Percentiles rank a stretch among this genome's conserved stretches.
Evolutionary conservation across 2,113 vertebrate species (phyloP).

Genomic region (Aphyosemion australe): DNA sequence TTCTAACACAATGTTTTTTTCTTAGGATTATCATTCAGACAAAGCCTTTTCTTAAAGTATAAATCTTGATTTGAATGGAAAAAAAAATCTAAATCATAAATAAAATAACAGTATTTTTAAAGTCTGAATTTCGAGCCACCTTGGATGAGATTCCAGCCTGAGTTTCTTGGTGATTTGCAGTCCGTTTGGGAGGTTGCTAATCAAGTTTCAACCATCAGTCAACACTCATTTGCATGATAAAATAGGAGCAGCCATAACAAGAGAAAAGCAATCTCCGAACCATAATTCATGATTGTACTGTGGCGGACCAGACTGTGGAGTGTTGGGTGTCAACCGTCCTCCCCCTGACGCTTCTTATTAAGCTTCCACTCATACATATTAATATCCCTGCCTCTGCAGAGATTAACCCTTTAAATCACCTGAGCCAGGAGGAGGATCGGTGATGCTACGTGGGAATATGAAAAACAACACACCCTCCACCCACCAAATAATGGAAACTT

Average conservation of each 20-base stretch:
- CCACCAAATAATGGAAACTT: not conserved
- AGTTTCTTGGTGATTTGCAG: constrained; percentile 64
- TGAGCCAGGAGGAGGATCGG: constrained; percentile 25
- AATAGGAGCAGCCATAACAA: constrained; percentile 66
- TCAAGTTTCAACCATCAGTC: constrained; percentile 69
- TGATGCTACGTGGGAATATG: constrained; percentile 29
- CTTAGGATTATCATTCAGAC: constrained; percentile 40
- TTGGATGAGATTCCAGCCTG: constrained; percentile 2
- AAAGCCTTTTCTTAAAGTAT: constrained; percentile 35
- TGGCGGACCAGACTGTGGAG: constrained; percentile 46
- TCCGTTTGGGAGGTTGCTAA: constrained; percentile 65
- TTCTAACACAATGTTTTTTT: constrained; percentile 26
- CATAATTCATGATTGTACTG: constrained; percentile 64
- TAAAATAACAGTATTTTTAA: not conserved
- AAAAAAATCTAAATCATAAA: not conserved
- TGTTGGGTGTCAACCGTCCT: constrained; percentile 60
- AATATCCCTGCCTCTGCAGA: constrained; percentile 65
- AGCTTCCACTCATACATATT: constrained; percentile 78
- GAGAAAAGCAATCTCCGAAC: constrained; percentile 70
- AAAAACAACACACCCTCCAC: constrained; percentile 7
- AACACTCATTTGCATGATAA: constrained; percentile 74
- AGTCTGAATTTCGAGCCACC: constrained; percentile 2
- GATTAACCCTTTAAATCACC: constrained; percentile 74
- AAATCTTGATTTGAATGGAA: constrained; percentile 19
- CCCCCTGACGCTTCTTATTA: constrained; percentile 73